Evolutionary conservation across 2,797 vertebrate genomes (phyloP).

Genomic region (Apogon talboti): DNA sequence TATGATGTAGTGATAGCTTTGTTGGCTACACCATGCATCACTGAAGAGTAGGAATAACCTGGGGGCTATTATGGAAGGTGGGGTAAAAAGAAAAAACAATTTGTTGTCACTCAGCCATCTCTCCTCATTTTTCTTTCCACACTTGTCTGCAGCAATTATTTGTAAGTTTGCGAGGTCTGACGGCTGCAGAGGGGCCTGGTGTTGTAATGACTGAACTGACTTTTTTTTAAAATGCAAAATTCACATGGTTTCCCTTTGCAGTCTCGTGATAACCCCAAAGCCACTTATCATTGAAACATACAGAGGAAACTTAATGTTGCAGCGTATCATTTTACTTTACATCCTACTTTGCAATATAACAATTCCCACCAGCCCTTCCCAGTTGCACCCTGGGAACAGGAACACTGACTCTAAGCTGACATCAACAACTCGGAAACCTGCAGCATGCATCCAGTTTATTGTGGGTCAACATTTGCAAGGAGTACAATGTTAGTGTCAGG

Average conservation of each 20-base stretch:
- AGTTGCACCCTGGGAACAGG: slow-evolving; percentile 61
- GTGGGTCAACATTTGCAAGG: slow-evolving; percentile 31
- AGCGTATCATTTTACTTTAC: neutral
- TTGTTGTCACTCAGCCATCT: neutral
- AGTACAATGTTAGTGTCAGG: slow-evolving; percentile 37
- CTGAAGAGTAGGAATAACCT: neutral
- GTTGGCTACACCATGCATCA: neutral
- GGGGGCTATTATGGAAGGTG: slow-evolving; percentile 7
- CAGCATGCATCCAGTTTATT: slow-evolving; percentile 54
- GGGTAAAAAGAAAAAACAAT: neutral
- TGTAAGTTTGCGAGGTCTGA: slow-evolving; percentile 17
- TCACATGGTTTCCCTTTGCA: slow-evolving; percentile 29
- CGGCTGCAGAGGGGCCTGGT: neutral
- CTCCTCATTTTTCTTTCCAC: slow-evolving; percentile 2
- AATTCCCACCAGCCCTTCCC: slow-evolving; percentile 7
- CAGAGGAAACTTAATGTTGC: neutral
- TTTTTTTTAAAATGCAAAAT: neutral
- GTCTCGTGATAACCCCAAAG: slow-evolving; percentile 32
- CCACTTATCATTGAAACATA: neutral
- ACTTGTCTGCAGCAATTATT: neutral
- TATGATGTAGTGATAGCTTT: slow-evolving; percentile 23
- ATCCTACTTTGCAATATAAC: neutral
- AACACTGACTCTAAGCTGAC: slow-evolving; percentile 61
- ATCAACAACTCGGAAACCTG: slow-evolving; percentile 54
- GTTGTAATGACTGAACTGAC: neutral